Evolutionary conservation across 2,113 vertebrate species (phyloP).

Genomic region (Jaculus jaculus): DNA sequence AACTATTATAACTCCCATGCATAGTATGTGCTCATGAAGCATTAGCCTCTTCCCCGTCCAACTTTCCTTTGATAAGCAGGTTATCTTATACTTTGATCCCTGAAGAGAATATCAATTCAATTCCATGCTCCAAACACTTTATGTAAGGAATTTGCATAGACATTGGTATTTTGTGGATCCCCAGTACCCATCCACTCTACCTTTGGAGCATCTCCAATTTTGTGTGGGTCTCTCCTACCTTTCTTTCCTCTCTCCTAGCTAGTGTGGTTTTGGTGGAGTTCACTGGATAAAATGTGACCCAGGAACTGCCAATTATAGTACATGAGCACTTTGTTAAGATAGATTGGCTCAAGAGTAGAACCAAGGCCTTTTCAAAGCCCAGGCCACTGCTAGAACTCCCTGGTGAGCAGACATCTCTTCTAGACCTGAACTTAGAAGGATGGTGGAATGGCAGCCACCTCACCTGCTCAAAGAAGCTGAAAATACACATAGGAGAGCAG

Average conservation of each 20-base stretch:
- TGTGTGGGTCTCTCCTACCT: background rate
- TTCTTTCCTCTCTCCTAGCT: background rate
- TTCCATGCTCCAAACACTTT: background rate
- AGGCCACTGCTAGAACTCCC: background rate
- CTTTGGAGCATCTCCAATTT: background rate
- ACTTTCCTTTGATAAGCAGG: background rate
- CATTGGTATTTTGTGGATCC: background rate
- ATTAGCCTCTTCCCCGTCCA: background rate
- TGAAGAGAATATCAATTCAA: slow-evolving; percentile 2
- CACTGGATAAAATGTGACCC: background rate
- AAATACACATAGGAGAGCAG: background rate
- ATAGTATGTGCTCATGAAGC: background rate
- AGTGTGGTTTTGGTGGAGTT: background rate
- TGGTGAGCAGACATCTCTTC: background rate
- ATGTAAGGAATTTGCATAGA: background rate
- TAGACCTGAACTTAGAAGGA: background rate
- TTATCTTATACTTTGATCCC: background rate
- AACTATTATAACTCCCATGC: background rate
- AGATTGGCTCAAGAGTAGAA: background rate
- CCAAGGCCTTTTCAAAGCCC: background rate
- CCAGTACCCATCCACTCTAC: background rate
- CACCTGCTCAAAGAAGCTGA: background rate
- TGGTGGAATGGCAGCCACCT: background rate
- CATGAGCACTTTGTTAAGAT: background rate
- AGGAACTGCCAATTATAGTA: background rate